Evolutionary conservation across 2,797 vertebrate species (phyloP).

Genomic region (Schizopygopsis pylzovi): DNA sequence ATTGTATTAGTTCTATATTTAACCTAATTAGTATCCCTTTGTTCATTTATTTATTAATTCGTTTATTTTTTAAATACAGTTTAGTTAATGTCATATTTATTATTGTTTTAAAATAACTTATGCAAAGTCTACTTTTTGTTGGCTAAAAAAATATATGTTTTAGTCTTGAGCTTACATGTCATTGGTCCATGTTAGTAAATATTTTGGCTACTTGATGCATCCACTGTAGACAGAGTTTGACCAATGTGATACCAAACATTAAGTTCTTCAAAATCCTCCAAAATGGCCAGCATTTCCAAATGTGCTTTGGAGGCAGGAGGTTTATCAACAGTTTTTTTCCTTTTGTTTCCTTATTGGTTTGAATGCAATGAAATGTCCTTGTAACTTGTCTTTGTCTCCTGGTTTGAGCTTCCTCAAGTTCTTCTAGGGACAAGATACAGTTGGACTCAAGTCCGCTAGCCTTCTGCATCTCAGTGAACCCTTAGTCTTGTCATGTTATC

Average conservation of each 20-base stretch:
- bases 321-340: background rate
- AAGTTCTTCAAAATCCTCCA: background rate
- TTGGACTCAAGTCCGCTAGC: conserved; percentile 34
- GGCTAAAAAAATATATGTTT: background rate
- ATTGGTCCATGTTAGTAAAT: background rate
- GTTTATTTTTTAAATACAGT: background rate
- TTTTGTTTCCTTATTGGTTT: conserved; percentile 41
- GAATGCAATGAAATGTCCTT: conserved; percentile 40
- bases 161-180: background rate
- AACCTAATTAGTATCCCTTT: background rate
- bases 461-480: conserved; percentile 35
- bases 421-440: conserved; percentile 51
- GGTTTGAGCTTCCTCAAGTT: conserved; percentile 49
- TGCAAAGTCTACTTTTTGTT: background rate
- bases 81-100: background rate
- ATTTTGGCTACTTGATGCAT: background rate
- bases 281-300: conserved; percentile 27
- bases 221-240: conserved; percentile 14
- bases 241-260: background rate
- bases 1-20: background rate
- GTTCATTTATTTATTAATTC: background rate
- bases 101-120: background rate
- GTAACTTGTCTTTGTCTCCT: conserved; percentile 51
- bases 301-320: conserved; percentile 5
- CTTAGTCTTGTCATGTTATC: conserved; percentile 44